Evolutionary conservation across 2,888 invertebrate genomes (phyloP).

Genomic region (Drosophila cognata): DNA sequence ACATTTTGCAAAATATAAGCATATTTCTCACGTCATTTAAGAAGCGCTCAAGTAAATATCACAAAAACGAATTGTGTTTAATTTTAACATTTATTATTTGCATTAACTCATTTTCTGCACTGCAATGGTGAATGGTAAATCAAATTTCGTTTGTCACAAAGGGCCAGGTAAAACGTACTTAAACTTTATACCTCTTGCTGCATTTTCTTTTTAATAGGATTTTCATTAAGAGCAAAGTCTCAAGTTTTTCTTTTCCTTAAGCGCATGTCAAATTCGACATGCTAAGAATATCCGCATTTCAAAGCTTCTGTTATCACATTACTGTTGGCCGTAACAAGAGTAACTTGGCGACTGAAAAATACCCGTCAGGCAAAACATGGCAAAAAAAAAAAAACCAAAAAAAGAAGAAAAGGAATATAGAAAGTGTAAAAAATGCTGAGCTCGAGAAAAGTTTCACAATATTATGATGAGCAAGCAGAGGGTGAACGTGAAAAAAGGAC

Average conservation of each 20-base stretch:
- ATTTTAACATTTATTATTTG: neutral
- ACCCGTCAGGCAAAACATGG: constrained; percentile 46
- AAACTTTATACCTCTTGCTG: no score
- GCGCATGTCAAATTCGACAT: constrained; percentile 37
- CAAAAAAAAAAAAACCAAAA: constrained; percentile 15
- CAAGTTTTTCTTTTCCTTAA: constrained; percentile 8
- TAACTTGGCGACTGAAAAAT: constrained; percentile 48
- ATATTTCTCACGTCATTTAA: neutral
- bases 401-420: constrained; percentile 22
- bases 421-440: constrained; percentile 67
- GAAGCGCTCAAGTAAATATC: neutral
- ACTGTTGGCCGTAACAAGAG: constrained; percentile 63
- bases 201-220: constrained; percentile 15
- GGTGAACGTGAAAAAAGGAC: constrained; percentile 26
- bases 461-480: constrained; percentile 70
- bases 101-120: neutral
- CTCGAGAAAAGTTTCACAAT: constrained; percentile 68
- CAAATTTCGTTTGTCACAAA: neutral
- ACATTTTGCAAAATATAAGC: neutral
- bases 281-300: constrained; percentile 32
- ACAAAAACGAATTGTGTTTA: neutral
- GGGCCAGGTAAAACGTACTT: neutral
- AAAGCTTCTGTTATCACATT: constrained; percentile 56
- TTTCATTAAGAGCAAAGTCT: constrained; percentile 14
- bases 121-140: neutral